phyloP scores from a whole-genome alignment of 2,888 invertebrate genomes.

The Ennomos erosarius region DNA sequence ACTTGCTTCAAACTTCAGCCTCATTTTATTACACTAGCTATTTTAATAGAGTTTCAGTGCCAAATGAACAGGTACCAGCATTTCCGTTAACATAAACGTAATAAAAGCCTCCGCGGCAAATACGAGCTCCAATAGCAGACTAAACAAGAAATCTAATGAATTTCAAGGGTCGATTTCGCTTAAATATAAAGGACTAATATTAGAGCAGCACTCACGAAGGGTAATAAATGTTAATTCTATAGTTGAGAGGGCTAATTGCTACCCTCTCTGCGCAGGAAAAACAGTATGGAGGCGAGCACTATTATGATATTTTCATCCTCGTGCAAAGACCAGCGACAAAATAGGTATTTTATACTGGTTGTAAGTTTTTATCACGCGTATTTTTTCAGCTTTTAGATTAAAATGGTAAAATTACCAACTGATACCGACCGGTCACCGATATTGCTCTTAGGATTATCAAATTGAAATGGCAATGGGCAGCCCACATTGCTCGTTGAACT shows the following conservation, averaged over 20 bases:
- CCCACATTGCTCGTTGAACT: too few species aligned
- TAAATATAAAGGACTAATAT: conserved; percentile 74
- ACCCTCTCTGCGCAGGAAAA: conserved; percentile 32
- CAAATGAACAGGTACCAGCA: too few species aligned
- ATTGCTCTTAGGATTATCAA: too few species aligned
- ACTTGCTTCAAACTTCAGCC: too few species aligned
- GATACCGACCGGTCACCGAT: too few species aligned
- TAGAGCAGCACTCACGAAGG: conserved; percentile 72
- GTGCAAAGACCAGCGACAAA: neutral
- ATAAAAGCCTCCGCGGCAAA: conserved; percentile 13
- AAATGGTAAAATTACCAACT: too few species aligned
- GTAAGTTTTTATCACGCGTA: too few species aligned
- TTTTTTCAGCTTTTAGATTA: too few species aligned
- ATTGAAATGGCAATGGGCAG: too few species aligned
- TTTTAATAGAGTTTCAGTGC: too few species aligned
- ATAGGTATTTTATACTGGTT: too few species aligned
- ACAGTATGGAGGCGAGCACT: conserved; percentile 12
- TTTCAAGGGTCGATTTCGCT: conserved; percentile 65
- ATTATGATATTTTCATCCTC: neutral
- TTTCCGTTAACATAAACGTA: neutral
- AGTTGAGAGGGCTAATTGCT: conserved; percentile 69
- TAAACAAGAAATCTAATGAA: conserved; percentile 44
- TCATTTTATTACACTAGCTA: too few species aligned
- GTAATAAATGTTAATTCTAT: conserved; percentile 80
- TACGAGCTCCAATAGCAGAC: conserved; percentile 24